Base-by-base conservation (phyloP, 2,888 invertebrate genomes). In the Chorisops tibialis region DNA sequence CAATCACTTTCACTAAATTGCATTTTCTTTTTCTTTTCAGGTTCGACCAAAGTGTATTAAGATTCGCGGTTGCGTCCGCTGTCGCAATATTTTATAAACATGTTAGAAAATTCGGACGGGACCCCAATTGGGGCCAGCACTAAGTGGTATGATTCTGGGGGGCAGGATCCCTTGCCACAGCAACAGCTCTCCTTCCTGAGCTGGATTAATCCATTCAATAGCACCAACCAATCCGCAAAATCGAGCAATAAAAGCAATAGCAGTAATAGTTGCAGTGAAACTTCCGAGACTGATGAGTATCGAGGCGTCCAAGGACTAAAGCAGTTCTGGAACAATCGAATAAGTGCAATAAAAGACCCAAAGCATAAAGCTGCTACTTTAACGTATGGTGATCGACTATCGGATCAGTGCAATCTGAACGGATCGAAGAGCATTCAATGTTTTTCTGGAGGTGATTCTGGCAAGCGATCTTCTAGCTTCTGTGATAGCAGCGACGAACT, bases 321-420 rank as follows among this genome's bases (percentile, higher is more conserved):
- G 24, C 67, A 77, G 67, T 70, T 78, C 63, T 78, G 78, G 78
- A 77, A 76, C 67, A 75, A 73, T 63, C 75, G 76, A 49, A 77
- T 78, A 45, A 72, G 69, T 61, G 68, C 70, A 59, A 56, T 43
- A 39, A 62, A 39, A 37, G 66, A 69, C 62, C 65, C 49, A 43
- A 54, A 62, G 19, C 39, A 16, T 3, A 68, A 68, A 64, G 68
- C 66, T 43, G 64, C 63, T 61, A 70, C 65, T 68, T 69, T 66
- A 18, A 48, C 48, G 6, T 59, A 47, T 6, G n/a, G 50, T n/a
- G 47, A 48, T 22, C 30, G 54, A 6, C 12, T 35, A 2, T 22
- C 49, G 9, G 47, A 30, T 3, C 30, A 56, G 16, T 30, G 24
- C 7, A 4, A 61, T 4, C 11, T 21, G 9, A 41, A 11, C 19